A percentile compares a stretch with the other conserved stretches of the same genome.
phyloP scores from a whole-genome alignment of 2,113 vertebrate species.

The Pao palembangensis region DNA sequence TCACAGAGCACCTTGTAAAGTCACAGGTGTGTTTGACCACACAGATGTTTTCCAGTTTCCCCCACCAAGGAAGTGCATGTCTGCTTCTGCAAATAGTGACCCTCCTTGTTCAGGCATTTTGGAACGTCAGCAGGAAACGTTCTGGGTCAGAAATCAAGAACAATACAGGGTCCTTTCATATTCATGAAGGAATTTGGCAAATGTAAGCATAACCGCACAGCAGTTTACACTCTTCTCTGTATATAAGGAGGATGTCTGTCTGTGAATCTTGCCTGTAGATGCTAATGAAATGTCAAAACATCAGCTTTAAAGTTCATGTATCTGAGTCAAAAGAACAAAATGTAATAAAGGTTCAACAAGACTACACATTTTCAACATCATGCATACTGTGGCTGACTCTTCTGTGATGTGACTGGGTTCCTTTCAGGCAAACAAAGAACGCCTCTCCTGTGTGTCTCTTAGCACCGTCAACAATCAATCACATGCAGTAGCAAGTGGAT shows the following conservation, averaged over 20 bases:
- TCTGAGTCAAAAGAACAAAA: no score
- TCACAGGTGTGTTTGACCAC: not conserved
- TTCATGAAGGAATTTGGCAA: constrained; percentile 41
- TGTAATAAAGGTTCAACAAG: no score
- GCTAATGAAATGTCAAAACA: not conserved
- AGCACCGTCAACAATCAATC: constrained; percentile 68
- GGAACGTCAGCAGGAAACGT: constrained; percentile 45
- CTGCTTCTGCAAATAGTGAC: constrained; percentile 1
- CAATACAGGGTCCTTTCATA: constrained; percentile 28
- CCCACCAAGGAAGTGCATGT: not conserved
- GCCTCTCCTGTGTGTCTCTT: constrained; percentile 23
- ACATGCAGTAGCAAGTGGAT: constrained; percentile 60
- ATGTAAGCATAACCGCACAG: constrained; percentile 35
- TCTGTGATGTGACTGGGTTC: constrained; percentile 8
- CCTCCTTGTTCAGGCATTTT: constrained; percentile 13
- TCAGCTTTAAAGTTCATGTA: no score
- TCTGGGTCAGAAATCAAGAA: constrained; percentile 39
- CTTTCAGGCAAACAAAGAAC: constrained; percentile 4
- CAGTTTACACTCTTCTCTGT: constrained; percentile 1
- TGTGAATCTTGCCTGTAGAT: not conserved
- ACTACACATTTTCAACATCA: not conserved
- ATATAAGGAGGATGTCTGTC: not conserved
- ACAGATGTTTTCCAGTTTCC: constrained; percentile 6
- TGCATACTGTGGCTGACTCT: not conserved
- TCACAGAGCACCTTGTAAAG: not conserved